Evolutionary conservation across 2,797 vertebrate species (phyloP).

Genomic region (Benthosema pterotum): DNA sequence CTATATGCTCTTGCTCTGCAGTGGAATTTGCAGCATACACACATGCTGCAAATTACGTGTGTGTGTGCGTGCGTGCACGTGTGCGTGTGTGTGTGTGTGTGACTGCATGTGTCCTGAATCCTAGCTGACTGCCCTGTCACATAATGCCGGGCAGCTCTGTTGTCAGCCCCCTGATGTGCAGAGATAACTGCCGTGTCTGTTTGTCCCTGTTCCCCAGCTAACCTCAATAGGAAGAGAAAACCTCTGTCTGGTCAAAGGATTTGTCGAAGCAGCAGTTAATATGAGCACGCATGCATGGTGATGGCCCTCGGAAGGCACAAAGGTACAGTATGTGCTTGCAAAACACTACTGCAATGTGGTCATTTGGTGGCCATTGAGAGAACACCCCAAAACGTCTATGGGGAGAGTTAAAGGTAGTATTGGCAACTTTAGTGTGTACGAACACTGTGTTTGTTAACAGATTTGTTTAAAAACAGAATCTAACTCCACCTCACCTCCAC

Average conservation of each 20-base stretch:
- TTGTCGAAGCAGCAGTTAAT: constrained; percentile 24
- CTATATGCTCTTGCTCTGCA: too few relatives aligned
- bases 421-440: too few relatives aligned
- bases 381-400: too few relatives aligned
- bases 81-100: too few relatives aligned
- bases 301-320: constrained; percentile 32
- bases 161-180: constrained; percentile 56
- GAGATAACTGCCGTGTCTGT: constrained; percentile 75
- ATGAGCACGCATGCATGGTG: constrained; percentile 31
- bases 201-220: constrained; percentile 43
- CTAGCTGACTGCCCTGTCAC: constrained; percentile 65
- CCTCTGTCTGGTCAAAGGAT: constrained; percentile 56
- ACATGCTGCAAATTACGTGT: too few relatives aligned
- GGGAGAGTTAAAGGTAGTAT: too few relatives aligned
- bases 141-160: constrained; percentile 49
- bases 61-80: too few relatives aligned
- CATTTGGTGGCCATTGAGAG: too few relatives aligned
- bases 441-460: too few relatives aligned
- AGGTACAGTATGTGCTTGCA: constrained; percentile 10
- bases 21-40: too few relatives aligned
- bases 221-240: constrained; percentile 72
- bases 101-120: constrained; percentile 49
- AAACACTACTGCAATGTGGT: constrained; percentile 27
- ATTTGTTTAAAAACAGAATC: too few relatives aligned
- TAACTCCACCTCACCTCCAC: too few relatives aligned